phyloP scores from a whole-genome alignment of 1,140 invertebrate species.

The Bombus picipes region DNA sequence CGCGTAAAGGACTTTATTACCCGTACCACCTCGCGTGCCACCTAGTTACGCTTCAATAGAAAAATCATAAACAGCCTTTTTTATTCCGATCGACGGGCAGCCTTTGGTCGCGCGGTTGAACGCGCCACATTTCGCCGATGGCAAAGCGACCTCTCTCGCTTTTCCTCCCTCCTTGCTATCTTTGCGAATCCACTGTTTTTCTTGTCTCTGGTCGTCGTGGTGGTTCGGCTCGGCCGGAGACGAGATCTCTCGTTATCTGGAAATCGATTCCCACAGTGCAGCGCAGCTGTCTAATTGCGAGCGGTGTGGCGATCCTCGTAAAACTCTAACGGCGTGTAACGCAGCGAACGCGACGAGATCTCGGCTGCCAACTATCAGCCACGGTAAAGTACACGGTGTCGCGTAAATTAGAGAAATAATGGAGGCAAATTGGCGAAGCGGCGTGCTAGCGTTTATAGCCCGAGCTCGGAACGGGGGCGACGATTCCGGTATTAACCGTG shows the following conservation, averaged over 20 bases:
- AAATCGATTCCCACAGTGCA: neutral
- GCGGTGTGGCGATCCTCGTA: neutral
- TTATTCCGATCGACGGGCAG: conserved; percentile 39
- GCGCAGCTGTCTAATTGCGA: conserved; percentile 7
- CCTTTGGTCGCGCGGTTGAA: neutral
- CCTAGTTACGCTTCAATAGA: conserved; percentile 80
- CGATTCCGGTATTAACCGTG: neutral
- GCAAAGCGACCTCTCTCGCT: neutral
- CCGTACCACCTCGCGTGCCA: conserved; percentile 74
- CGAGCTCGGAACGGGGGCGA: neutral
- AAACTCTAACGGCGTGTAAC: neutral
- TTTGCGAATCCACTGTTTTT: neutral
- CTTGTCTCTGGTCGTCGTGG: no score
- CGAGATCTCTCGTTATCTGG: neutral
- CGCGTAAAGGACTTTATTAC: conserved; percentile 81
- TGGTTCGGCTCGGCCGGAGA: neutral
- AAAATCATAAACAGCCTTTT: conserved; percentile 77
- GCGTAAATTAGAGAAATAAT: conserved; percentile 20
- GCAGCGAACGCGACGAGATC: neutral
- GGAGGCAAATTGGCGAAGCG: conserved; percentile 7
- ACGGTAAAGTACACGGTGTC: conserved; percentile 11
- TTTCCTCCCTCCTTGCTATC: neutral
- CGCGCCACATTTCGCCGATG: conserved; percentile 3
- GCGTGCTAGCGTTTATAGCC: neutral
- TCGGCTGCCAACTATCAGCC: neutral